Conservation (phyloP, 2,888 invertebrate genomes). For the Zaprionus lineosus region DNA sequence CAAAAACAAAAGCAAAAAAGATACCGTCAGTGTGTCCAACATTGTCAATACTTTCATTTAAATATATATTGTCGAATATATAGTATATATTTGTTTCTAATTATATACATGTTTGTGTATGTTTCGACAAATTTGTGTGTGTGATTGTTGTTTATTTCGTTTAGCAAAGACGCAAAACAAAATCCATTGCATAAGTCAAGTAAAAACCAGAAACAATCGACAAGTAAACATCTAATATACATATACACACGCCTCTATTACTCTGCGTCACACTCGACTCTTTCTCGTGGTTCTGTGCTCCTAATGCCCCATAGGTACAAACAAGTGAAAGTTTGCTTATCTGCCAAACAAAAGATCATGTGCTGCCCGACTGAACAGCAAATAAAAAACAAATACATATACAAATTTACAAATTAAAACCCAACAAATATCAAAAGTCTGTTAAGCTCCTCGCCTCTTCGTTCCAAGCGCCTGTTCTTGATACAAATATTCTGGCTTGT, state of each 20-base stretch:
- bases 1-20: no score
- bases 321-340: slow-evolving; percentile 63
- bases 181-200: slow-evolving; percentile 66
- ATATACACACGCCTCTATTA: background rate
- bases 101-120: slow-evolving; percentile 12
- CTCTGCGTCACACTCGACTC: background rate
- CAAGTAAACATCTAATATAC: slow-evolving; percentile 57
- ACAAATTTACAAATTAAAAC: background rate
- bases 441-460: slow-evolving; percentile 55
- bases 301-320: slow-evolving; percentile 30
- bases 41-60: slow-evolving; percentile 19
- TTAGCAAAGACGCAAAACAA: slow-evolving; percentile 72
- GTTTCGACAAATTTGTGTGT: slow-evolving; percentile 1
- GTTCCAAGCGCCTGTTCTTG: background rate
- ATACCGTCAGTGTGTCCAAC: slow-evolving; percentile 20
- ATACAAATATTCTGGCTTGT: background rate
- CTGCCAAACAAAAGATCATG: slow-evolving; percentile 28
- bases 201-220: slow-evolving; percentile 40
- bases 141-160: slow-evolving; percentile 35
- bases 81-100: slow-evolving; percentile 7
- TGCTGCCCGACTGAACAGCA: slow-evolving; percentile 36
- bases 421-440: no score
- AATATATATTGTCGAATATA: background rate
- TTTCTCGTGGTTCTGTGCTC: slow-evolving; percentile 40
- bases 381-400: slow-evolving; percentile 11